These are phyloP conservation scores for Epiblema foenella DNA, from an alignment of 2,888 invertebrate genomes.

Conservation along the genomic window DNA sequence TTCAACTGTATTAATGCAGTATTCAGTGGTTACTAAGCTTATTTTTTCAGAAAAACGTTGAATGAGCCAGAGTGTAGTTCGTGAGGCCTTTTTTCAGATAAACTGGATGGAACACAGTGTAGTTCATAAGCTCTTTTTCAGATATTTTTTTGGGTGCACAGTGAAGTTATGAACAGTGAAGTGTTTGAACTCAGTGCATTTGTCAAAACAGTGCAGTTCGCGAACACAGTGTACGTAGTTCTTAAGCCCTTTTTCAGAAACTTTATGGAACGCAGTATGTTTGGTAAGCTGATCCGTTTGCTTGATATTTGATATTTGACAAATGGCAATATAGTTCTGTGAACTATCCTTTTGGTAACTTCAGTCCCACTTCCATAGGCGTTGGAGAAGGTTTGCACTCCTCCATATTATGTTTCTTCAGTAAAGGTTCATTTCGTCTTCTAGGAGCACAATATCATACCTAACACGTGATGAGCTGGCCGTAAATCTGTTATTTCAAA, in stretches of 20 bases:
- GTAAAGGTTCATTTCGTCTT: too few species aligned
- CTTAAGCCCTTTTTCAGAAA: not conserved
- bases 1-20: not conserved
- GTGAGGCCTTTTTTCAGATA: not conserved
- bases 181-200: not conserved
- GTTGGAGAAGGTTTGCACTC: too few species aligned
- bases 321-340: too few species aligned
- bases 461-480: too few species aligned
- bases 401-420: too few species aligned
- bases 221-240: not conserved
- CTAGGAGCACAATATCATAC: too few species aligned
- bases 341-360: too few species aligned
- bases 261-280: not conserved
- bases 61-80: not conserved
- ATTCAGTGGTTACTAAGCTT: not conserved
- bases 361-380: too few species aligned
- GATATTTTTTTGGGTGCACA: not conserved
- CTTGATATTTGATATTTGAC: not conserved
- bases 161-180: constrained; percentile 12
- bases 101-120: too few species aligned
- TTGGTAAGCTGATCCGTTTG: not conserved
- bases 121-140: not conserved
- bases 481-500: too few species aligned
- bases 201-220: constrained; percentile 2
- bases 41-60: not conserved